Evolutionary conservation across 1,140 invertebrate genomes (phyloP), one percentile per base, ranked within the genome.

Genomic region (Chironomus striatipennis): DNA sequence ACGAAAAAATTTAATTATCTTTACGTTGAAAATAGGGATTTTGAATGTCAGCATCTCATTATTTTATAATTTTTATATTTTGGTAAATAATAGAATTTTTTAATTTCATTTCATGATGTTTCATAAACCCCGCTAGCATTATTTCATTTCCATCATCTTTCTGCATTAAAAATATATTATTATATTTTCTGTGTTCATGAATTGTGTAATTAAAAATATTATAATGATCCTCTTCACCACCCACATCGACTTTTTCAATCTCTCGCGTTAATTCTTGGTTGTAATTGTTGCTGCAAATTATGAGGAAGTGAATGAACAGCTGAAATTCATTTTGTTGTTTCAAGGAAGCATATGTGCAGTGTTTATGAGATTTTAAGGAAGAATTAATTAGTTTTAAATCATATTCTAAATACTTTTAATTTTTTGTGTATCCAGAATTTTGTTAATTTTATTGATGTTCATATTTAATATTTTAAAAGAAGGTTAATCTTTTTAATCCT

Each of bases 181-280:
- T 57, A 57, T 34, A n/a, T 34, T 34, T 34, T 34, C 24, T 34
- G 24, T 34, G 24, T 57, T 57, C 47, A 57, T 57, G 47, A 57
- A 57, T 57, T 12, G 47, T 57, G 47, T 57, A 57, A 57, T 57
- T 57, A 57, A 57, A 57, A 57, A 57, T 57, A 57, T 57, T 57
- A 57, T 57, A 57, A 57, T 57, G 47, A 57, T 57, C 47, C n/a
- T 57, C 47, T 57, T 7, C 24, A 34, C 47, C 47, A 57, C 47
- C 47, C 47, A 57, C 47, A 47, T 47, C 15, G 12, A 57, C n/a
- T 57, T n/a, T n/a, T 47, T 47, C 15, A 47, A 12, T 47, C 15
- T 47, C 6, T 12, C 43, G 9, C 43, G 8, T 8, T 9, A 47
- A 47, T 15, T 47, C 43, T n/a, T 34, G 24, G 24, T 2, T 34